A percentile compares a stretch with the other conserved stretches of the same genome.
Conservation (phyloP, 2,888 invertebrate genomes). For the Cosmia pyralina region DNA sequence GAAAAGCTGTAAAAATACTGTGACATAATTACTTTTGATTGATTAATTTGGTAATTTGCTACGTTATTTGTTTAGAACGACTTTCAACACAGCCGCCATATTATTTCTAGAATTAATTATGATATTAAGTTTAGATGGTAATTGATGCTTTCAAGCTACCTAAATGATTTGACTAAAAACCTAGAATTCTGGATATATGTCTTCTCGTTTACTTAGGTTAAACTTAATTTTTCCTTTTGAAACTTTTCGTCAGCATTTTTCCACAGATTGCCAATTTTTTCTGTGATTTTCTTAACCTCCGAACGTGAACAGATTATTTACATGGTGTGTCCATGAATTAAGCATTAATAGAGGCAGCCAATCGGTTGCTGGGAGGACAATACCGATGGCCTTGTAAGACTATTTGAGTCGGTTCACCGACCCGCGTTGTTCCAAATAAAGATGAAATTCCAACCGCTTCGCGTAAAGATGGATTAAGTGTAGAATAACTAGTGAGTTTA, state of each 20-base stretch:
- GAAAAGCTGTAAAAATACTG: slow-evolving; percentile 10
- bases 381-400: slow-evolving; percentile 79
- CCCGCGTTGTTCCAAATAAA: slow-evolving; percentile 77
- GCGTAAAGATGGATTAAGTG: slow-evolving; percentile 64
- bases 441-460: slow-evolving; percentile 72
- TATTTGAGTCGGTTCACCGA: slow-evolving; percentile 76
- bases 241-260: slow-evolving; percentile 1
- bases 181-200: neutral
- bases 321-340: slow-evolving; percentile 50
- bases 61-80: slow-evolving; percentile 3
- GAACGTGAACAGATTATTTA: slow-evolving; percentile 44
- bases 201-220: neutral
- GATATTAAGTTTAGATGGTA: neutral
- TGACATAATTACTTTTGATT: slow-evolving; percentile 19
- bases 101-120: neutral
- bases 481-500: slow-evolving; percentile 54
- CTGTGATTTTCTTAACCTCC: slow-evolving; percentile 7
- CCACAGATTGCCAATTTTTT: slow-evolving; percentile 12
- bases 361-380: slow-evolving; percentile 72
- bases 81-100: neutral
- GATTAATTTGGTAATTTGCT: neutral
- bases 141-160: neutral
- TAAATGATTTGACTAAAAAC: neutral
- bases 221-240: neutral
- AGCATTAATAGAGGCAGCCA: slow-evolving; percentile 60